phyloP scores from a whole-genome alignment of 1,140 invertebrate genomes.

The Ips typographus region DNA sequence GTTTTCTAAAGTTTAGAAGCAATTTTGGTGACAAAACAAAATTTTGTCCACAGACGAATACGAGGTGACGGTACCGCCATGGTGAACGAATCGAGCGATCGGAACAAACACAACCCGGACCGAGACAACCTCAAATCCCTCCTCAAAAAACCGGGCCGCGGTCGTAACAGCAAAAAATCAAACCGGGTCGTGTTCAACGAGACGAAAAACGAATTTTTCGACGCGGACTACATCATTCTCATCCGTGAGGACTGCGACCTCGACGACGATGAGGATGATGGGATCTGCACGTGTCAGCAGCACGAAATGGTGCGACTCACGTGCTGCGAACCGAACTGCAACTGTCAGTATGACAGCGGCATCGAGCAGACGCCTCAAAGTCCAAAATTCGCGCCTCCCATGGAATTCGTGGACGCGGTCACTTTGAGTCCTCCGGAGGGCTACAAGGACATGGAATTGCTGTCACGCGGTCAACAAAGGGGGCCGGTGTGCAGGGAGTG shows the following conservation, averaged over 20 bases:
- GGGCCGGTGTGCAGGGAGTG: constrained; percentile 50
- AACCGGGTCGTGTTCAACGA: constrained; percentile 80
- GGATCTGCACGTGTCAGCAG: constrained; percentile 70
- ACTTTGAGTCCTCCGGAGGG: constrained; percentile 83
- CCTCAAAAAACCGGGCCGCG: constrained; percentile 58
- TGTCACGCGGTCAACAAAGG: constrained; percentile 55
- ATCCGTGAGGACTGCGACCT: constrained; percentile 81
- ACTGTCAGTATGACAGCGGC: constrained; percentile 55
- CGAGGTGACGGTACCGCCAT: constrained; percentile 45
- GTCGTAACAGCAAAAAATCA: constrained; percentile 47
- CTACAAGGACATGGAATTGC: constrained; percentile 72
- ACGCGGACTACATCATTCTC: constrained; percentile 83
- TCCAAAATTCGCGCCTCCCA: constrained; percentile 61
- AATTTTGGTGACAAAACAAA: too few relatives aligned
- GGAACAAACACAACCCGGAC: constrained; percentile 49
- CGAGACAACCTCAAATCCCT: constrained; percentile 58
- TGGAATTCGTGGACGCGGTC: constrained; percentile 70
- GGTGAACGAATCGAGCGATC: constrained; percentile 51
- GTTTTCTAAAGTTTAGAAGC: too few relatives aligned
- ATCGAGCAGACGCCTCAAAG: constrained; percentile 52
- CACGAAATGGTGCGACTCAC: constrained; percentile 66
- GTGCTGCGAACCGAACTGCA: constrained; percentile 63
- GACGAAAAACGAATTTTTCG: constrained; percentile 82
- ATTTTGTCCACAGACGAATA: constrained; percentile 23
- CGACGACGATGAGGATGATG: constrained; percentile 68